Evolutionary conservation across 2,797 vertebrate species (phyloP), one percentile per base, ranked within the genome.

Genomic region (Phoebastria nigripes): DNA sequence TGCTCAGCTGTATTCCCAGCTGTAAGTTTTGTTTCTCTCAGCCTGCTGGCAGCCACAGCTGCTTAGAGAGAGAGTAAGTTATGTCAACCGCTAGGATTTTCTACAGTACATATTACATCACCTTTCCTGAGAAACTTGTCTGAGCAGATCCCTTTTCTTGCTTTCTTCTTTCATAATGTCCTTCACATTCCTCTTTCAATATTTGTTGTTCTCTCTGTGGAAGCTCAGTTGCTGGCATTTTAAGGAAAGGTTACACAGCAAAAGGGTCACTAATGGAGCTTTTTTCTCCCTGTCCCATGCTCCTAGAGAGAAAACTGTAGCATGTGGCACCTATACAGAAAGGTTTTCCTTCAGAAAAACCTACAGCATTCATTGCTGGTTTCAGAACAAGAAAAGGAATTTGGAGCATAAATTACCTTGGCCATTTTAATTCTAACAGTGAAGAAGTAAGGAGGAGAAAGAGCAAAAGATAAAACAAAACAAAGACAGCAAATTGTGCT

Each of bases 21-120:
- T 84, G 37, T 52, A 72, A 0, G 20, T 35, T 90, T 71, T 54
- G 44, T 65, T 93, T 94, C 31, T 92, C 83, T 78, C 56, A 61
- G 92, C 25, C 51, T 44, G 54, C 84, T 93, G 65, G 65, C 80
- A 85, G 85, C 67, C 78, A 89, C 46, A 69, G 56, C 84, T 91
- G 66, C 81, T 95, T 80, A 92, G 82, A 93, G 78, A 81, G 77
- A 69, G 63, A 65, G 63, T 77, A 41, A 85, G 52, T 94, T 92
- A 78, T 71, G 85, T 92, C 85, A 93, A 76, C 89, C 20, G 17
- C 89, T 67, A 73, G 74, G 80, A 92, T 87, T 92, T 97, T 94
- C 94, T 93, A 61, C 73, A 69, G 86, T 58, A 91, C 90, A 24
- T 78, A 96, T 94, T 96, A 95, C 94, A 84, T 96, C 94, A 97